A percentile compares a stretch with the other conserved stretches of the same genome.
phyloP scores from a whole-genome alignment of 1,140 invertebrate species.

The Pseudomyrmex concolor region DNA sequence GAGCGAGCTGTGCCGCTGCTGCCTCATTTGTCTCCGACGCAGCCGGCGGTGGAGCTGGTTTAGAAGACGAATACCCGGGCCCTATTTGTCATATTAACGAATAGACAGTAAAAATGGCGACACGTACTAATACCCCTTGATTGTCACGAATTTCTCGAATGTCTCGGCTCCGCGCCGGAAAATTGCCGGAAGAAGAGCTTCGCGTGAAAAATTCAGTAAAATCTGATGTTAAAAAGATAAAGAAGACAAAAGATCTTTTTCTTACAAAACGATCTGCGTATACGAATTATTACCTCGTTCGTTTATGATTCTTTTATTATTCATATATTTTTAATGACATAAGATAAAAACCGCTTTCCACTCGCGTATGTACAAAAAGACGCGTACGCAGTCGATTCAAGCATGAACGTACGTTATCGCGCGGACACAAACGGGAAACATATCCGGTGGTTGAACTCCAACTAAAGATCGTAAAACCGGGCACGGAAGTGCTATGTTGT shows the following conservation, averaged over 20 bases:
- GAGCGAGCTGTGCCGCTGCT: conserved; percentile 17
- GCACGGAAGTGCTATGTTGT: neutral
- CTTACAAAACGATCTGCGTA: neutral
- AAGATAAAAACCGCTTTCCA: neutral
- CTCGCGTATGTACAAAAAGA: too few relatives aligned
- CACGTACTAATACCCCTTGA: conserved; percentile 42
- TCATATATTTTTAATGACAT: neutral
- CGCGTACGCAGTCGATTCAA: too few relatives aligned
- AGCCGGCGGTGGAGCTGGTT: conserved; percentile 43
- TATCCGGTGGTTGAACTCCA: neutral
- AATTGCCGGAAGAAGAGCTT: neutral
- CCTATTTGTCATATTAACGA: conserved; percentile 56
- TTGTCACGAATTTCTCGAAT: conserved; percentile 41
- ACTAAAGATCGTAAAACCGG: neutral
- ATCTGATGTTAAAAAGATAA: too few relatives aligned
- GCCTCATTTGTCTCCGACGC: conserved; percentile 43
- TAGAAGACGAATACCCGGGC: conserved; percentile 54
- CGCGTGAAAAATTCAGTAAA: too few relatives aligned
- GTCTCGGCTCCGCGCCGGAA: neutral
- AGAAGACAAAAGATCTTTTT: neutral
- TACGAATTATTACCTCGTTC: conserved; percentile 9
- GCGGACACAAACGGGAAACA: neutral
- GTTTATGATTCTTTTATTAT: neutral
- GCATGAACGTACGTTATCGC: neutral
- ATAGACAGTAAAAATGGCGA: conserved; percentile 58